Conservation (phyloP, 1,140 invertebrate species). For the Bombus confusus region DNA sequence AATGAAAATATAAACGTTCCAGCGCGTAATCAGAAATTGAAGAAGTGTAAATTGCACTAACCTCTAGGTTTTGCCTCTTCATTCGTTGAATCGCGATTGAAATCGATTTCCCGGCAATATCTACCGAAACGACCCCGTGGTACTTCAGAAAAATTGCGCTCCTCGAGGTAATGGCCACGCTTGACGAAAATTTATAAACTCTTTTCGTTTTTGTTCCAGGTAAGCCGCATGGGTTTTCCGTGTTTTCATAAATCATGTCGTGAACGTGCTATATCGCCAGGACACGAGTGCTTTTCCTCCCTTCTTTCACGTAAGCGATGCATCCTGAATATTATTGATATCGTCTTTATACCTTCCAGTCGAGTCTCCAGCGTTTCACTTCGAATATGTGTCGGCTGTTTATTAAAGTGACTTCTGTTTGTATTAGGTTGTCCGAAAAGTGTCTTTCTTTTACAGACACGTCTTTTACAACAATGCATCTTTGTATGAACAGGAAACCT, state of each 20-base stretch:
- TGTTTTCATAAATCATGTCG: conserved; percentile 7
- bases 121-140: not conserved
- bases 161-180: not conserved
- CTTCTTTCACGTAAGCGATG: not conserved
- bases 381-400: not conserved
- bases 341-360: not conserved
- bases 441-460: too few species aligned
- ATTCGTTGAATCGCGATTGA: conserved; percentile 9
- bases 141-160: conserved; percentile 17
- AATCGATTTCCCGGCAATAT: conserved; percentile 6
- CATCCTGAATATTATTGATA: not conserved
- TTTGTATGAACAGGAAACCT: too few species aligned
- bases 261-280: not conserved
- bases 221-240: not conserved
- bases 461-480: too few species aligned
- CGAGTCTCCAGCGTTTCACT: not conserved
- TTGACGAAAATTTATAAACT: conserved; percentile 18
- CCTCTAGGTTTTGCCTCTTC: not conserved
- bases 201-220: conserved; percentile 18
- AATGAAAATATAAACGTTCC: conserved; percentile 1
- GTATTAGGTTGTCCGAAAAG: too few species aligned
- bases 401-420: not conserved
- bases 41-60: not conserved
- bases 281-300: not conserved
- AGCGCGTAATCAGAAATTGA: not conserved